These are phyloP conservation scores for Columba janthina DNA, from an alignment of 2,113 vertebrate species.

Conservation along the genomic window DNA sequence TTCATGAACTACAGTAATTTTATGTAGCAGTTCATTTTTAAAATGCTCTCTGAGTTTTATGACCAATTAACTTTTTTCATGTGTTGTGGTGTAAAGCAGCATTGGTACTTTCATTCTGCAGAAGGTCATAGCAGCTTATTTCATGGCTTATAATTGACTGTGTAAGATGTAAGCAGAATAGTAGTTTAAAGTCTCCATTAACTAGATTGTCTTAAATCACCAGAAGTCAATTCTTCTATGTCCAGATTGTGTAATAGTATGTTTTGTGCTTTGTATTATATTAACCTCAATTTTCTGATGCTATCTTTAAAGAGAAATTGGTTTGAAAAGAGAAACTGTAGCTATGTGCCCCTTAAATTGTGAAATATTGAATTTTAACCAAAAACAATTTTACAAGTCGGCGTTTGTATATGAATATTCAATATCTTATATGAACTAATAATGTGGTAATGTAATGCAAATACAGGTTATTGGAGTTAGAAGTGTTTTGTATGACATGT, in stretches of 20 bases:
- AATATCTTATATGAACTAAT: neutral
- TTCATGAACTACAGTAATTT: neutral
- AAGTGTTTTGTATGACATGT: neutral
- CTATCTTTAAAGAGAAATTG: neutral
- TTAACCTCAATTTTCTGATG: neutral
- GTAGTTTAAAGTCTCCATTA: neutral
- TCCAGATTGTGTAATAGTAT: neutral
- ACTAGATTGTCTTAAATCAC: slow-evolving; percentile 13
- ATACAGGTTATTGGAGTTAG: neutral
- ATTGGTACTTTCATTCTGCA: neutral
- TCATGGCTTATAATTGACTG: neutral
- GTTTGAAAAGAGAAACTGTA: neutral
- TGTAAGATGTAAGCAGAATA: slow-evolving; percentile 1
- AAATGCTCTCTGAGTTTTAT: slow-evolving; percentile 35
- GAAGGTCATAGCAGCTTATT: slow-evolving; percentile 27
- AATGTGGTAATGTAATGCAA: neutral
- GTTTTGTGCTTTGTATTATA: neutral
- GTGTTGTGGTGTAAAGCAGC: neutral
- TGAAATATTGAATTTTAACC: neutral
- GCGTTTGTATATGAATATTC: neutral
- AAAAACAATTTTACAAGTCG: neutral
- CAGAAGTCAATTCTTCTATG: neutral
- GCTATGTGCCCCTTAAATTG: neutral
- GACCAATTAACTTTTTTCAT: slow-evolving; percentile 42
- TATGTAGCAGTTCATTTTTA: neutral